Conservation (phyloP, 2,797 vertebrate genomes). For the Gadopsis bispinosus region DNA sequence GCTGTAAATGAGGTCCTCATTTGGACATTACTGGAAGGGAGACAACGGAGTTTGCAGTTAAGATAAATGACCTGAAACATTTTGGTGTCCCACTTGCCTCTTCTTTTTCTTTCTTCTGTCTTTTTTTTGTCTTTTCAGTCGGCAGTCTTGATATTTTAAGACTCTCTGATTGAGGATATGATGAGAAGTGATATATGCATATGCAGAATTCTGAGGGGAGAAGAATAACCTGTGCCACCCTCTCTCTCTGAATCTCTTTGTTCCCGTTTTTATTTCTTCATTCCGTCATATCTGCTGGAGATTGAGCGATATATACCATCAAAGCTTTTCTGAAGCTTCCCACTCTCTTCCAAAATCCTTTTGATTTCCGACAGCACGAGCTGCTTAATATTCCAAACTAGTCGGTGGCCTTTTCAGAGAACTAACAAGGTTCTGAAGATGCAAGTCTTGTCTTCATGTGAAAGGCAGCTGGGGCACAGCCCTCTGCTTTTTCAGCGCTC, state of each 20-base stretch:
- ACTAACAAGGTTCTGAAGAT: slow-evolving; percentile 83
- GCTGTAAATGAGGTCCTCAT: slow-evolving; percentile 36
- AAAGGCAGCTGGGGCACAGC: slow-evolving; percentile 74
- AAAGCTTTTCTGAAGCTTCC: slow-evolving; percentile 79
- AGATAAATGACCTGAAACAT: slow-evolving; percentile 73
- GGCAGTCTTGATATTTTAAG: slow-evolving; percentile 76
- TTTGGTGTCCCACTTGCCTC: slow-evolving; percentile 59
- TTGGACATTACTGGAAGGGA: slow-evolving; percentile 37
- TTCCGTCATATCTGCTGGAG: slow-evolving; percentile 78
- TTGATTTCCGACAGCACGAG: slow-evolving; percentile 79
- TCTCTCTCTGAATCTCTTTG: slow-evolving; percentile 62
- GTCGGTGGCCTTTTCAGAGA: slow-evolving; percentile 84
- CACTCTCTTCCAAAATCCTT: slow-evolving; percentile 77
- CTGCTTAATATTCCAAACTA: slow-evolving; percentile 87
- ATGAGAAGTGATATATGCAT: slow-evolving; percentile 64
- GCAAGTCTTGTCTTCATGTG: slow-evolving; percentile 79
- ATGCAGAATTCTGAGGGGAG: slow-evolving; percentile 70
- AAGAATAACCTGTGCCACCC: slow-evolving; percentile 71
- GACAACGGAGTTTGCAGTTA: slow-evolving; percentile 38
- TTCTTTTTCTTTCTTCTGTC: slow-evolving; percentile 39
- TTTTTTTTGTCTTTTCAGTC: slow-evolving; percentile 40
- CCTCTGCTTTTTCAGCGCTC: slow-evolving; percentile 64
- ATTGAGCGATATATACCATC: slow-evolving; percentile 78
- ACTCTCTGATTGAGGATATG: slow-evolving; percentile 71
- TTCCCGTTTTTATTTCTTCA: slow-evolving; percentile 71